Evolutionary conservation across 2,888 invertebrate genomes (phyloP), one percentile per base, ranked within the genome.

Genomic region (Scotopteryx bipunctaria): DNA sequence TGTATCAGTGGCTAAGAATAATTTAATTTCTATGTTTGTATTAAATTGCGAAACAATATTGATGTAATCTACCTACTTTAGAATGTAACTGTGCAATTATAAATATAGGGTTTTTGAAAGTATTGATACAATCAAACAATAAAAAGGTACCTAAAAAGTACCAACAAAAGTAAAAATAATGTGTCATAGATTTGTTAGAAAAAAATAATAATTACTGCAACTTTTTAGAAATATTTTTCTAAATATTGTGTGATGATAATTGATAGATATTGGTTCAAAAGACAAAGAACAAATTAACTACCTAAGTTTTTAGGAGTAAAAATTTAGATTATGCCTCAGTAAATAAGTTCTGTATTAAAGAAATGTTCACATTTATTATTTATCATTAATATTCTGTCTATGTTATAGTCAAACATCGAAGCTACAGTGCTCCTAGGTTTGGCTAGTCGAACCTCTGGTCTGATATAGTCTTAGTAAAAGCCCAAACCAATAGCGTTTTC

Each of bases 131-230:
- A 27, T 35, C 3, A 27, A 17, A 27, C n/a, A 29, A 5, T 11
- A 9, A 37, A 29, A 15, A 13, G 1, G 11, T 25, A 25, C 25
- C n/a, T 25, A 32, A 23, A 38, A n/a, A n/a, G n/a, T n/a, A n/a
- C n/a, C n/a, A n/a, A n/a, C n/a, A n/a, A n/a, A n/a, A n/a, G n/a
- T 17, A 4, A 33, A 33, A 25, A 36, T 40, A 19, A 42, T 41
- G 47, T 47, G 47, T 47, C 47, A 47, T 47, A 47, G 17, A 37
- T 23, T 14, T 25, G 6, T 15, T 32, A 35, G 3, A 16, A 16
- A 21, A 13, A 27, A 19, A 33, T 21, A 16, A 44, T 4, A 5
- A 19, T 27, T 19, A 40, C 17, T 38, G 14, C 9, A 27, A 11
- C 35, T n/a, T 21, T 40, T 41, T 19, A 13, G 5, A 38, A 47